Evolutionary conservation across 2,113 vertebrate species (phyloP).

Genomic region (Anhinga rufa): DNA sequence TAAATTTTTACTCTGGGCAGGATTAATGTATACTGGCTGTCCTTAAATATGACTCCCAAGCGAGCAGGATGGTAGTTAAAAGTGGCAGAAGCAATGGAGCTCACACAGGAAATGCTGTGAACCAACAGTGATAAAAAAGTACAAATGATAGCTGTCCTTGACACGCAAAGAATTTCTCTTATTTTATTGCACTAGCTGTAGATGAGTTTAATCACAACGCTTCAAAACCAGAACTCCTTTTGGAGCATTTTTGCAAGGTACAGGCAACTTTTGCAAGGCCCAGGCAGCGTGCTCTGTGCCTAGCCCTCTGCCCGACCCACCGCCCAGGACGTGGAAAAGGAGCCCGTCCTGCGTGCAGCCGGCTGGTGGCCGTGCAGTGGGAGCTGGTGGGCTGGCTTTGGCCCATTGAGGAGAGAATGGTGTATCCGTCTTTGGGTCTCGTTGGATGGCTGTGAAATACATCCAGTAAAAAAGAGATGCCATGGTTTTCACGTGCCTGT

Average conservation of each 20-base stretch:
- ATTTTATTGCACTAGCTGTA: constrained; percentile 13
- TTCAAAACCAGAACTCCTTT: not conserved
- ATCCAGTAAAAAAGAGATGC: not conserved
- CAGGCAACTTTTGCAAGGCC: not conserved
- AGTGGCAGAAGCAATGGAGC: constrained; percentile 41
- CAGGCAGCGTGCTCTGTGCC: not conserved
- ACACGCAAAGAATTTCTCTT: not conserved
- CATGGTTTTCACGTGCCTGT: rapidly evolving
- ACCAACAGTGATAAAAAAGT: constrained; percentile 7
- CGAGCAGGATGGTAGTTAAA: constrained; percentile 60
- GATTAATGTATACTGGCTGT: constrained; percentile 56
- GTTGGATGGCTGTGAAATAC: not conserved
- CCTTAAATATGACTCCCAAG: constrained; percentile 63
- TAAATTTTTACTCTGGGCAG: constrained; percentile 65
- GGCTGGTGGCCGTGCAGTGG: not conserved
- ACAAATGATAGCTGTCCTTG: constrained; percentile 40
- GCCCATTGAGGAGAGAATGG: not conserved
- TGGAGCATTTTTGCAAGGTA: not conserved
- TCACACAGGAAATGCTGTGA: not conserved
- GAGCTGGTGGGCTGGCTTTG: not conserved
- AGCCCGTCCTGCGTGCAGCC: rapidly evolving
- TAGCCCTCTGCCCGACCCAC: not conserved
- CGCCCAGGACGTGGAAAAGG: rapidly evolving
- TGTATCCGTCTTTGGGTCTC: not conserved
- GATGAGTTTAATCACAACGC: constrained; percentile 36